A percentile compares a stretch with the other conserved stretches of the same genome.
Evolutionary conservation across 30 jellyfish, hydroid and myxozoan species (phyloP).

Genomic region (Mastigias papua): DNA sequence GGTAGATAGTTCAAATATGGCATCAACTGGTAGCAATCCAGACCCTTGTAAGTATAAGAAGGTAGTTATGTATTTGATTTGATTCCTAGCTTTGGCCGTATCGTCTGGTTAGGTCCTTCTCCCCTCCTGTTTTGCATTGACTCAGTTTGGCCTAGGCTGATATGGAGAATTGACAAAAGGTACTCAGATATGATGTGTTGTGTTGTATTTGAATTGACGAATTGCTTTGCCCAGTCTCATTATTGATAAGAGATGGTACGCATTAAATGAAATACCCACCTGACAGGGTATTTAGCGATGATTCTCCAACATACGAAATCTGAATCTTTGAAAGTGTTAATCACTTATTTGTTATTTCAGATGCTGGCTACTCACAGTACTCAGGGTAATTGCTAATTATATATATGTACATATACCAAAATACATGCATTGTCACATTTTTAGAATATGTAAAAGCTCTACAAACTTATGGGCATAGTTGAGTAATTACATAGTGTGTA

Average conservation of each 20-base stretch:
- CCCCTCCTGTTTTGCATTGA: background rate
- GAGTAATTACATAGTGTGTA: too few relatives aligned
- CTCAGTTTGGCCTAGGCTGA: too few relatives aligned
- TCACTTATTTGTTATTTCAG: background rate
- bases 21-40: conserved; percentile 29
- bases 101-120: background rate
- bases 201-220: too few relatives aligned
- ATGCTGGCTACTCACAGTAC: conserved; percentile 61
- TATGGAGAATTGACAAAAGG: too few relatives aligned
- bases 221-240: too few relatives aligned
- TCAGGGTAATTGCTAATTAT: conserved; percentile 20
- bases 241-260: too few relatives aligned
- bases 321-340: too few relatives aligned
- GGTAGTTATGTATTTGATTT: background rate
- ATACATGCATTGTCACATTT: background rate
- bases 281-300: background rate
- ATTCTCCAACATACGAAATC: background rate
- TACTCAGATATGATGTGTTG: too few relatives aligned
- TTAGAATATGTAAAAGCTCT: background rate
- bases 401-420: background rate
- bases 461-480: background rate
- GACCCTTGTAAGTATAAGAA: conserved; percentile 14
- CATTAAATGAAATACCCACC: background rate
- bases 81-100: background rate
- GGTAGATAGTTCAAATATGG: background rate